A percentile compares a stretch with the other conserved stretches of the same genome.
Conservation (phyloP, 2,113 vertebrate species). For the Maccullochella peelii region DNA sequence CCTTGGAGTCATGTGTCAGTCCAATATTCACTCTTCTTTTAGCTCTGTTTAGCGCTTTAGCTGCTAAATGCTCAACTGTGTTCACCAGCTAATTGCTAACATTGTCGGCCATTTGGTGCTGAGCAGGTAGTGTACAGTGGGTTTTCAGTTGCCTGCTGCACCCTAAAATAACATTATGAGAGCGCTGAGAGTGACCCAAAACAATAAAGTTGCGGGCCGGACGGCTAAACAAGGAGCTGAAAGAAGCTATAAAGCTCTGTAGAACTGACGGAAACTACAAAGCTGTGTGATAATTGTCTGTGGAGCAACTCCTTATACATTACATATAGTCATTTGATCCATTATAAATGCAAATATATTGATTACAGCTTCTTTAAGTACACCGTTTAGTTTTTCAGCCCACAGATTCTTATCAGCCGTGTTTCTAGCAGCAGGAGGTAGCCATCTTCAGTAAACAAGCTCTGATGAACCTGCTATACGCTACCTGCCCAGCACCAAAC, state of each 20-base stretch:
- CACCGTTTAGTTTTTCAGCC: no score
- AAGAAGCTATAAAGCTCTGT: not conserved
- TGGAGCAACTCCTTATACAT: no score
- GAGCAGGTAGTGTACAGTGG: not conserved
- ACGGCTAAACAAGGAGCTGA: not conserved
- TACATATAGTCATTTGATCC: no score
- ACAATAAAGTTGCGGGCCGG: not conserved
- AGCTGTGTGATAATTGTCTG: not conserved
- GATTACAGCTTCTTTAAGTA: no score
- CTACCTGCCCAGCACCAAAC: not conserved
- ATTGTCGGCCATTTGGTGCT: not conserved
- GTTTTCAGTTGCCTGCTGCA: no score
- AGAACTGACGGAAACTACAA: not conserved
- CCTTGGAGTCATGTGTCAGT: no score
- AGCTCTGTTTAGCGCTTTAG: no score
- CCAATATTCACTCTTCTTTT: no score
- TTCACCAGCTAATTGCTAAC: not conserved
- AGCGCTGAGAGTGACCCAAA: not conserved
- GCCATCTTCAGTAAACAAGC: not conserved
- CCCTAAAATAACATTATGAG: not conserved
- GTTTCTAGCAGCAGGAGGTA: not conserved
- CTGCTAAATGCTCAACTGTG: no score
- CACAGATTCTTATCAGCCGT: not conserved
- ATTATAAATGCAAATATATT: not conserved
- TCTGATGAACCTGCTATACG: not conserved